Evolutionary conservation across 2,888 invertebrate genomes (phyloP).

Genomic region (Salticus scenicus): DNA sequence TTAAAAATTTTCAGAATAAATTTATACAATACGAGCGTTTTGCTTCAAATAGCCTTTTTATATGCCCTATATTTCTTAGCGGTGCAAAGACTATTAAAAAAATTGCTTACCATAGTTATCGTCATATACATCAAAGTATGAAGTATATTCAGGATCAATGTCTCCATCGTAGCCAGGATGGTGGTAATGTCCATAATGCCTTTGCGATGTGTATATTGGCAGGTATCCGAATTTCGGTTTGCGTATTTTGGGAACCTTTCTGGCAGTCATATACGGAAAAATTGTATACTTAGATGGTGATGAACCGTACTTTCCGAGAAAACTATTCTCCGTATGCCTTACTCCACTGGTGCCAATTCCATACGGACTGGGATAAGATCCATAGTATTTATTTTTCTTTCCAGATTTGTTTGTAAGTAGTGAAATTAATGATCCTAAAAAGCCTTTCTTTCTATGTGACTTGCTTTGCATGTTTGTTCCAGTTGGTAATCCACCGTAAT

Average conservation of each 20-base stretch:
- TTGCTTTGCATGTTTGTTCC: slow-evolving; percentile 40
- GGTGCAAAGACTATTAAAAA: too few species aligned
- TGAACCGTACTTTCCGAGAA: slow-evolving; percentile 19
- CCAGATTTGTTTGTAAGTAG: slow-evolving; percentile 4
- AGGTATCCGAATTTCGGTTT: slow-evolving; percentile 36
- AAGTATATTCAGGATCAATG: not conserved
- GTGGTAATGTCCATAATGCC: slow-evolving; percentile 26
- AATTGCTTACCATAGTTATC: slow-evolving; percentile 46
- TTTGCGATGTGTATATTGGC: slow-evolving; percentile 20
- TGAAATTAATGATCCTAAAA: slow-evolving; percentile 40
- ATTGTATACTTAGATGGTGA: slow-evolving; percentile 52
- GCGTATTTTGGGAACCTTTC: not conserved
- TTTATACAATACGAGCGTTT: too few species aligned
- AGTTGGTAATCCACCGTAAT: slow-evolving; percentile 52
- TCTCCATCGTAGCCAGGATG: not conserved
- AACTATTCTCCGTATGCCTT: slow-evolving; percentile 22
- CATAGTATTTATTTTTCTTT: slow-evolving; percentile 49
- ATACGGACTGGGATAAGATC: slow-evolving; percentile 56
- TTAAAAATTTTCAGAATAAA: too few species aligned
- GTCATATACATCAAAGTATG: slow-evolving; percentile 48
- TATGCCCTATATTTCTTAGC: too few species aligned
- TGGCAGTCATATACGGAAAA: slow-evolving; percentile 44
- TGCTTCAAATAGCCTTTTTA: too few species aligned
- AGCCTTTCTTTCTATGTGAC: slow-evolving; percentile 47
- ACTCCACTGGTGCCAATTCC: not conserved